phyloP scores from a whole-genome alignment of 2,888 invertebrate species.

The Catocala sponsa region DNA sequence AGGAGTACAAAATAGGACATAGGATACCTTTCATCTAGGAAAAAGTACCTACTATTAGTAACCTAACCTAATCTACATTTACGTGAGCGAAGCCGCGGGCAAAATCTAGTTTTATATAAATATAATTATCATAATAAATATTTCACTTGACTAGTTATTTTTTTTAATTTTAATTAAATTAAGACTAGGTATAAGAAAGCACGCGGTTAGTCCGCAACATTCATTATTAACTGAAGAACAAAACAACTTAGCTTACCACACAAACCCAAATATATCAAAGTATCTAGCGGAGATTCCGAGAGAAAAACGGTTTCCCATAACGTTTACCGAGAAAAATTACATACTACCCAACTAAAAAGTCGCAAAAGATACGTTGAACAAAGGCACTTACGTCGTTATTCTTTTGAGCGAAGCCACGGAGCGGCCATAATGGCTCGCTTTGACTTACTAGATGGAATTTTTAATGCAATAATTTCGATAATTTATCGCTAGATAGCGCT shows the following conservation, averaged over 20 bases:
- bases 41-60: too few species aligned
- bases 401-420: constrained; percentile 41
- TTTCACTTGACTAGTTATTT: too few species aligned
- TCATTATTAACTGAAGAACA: constrained; percentile 39
- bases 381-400: constrained; percentile 63
- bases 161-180: too few species aligned
- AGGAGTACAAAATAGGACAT: too few species aligned
- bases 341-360: constrained; percentile 50
- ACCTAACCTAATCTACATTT: too few species aligned
- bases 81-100: too few species aligned
- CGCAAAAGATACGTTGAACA: constrained; percentile 54
- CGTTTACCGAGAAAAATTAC: constrained; percentile 74
- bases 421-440: constrained; percentile 87
- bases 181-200: too few species aligned
- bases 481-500: constrained; percentile 87
- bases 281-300: constrained; percentile 52
- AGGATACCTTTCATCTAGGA: too few species aligned
- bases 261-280: constrained; percentile 62
- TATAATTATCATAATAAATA: too few species aligned
- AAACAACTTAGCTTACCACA: constrained; percentile 41
- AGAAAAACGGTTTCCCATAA: constrained; percentile 78
- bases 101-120: too few species aligned
- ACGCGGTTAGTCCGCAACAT: constrained; percentile 13
- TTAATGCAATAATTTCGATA: constrained; percentile 92
- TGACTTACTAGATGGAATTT: constrained; percentile 92